phyloP scores from a whole-genome alignment of 1,140 invertebrate species.

The Temnothorax curvispinosus region DNA sequence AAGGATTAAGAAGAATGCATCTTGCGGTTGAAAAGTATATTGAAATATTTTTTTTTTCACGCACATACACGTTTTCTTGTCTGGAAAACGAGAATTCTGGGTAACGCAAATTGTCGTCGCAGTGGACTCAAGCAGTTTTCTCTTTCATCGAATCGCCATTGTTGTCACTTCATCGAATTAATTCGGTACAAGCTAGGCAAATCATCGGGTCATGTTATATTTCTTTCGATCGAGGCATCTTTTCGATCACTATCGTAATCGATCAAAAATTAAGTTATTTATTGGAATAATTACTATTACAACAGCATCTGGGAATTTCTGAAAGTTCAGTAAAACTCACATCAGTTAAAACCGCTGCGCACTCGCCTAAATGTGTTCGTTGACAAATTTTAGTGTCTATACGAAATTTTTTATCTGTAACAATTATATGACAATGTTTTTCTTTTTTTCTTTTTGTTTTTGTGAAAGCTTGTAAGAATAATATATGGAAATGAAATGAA shows the following conservation, averaged over 20 bases:
- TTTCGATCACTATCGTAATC: background rate
- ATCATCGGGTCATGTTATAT: conserved; percentile 64
- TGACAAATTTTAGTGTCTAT: background rate
- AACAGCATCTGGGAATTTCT: background rate
- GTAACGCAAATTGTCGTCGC: conserved; percentile 76
- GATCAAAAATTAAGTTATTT: background rate
- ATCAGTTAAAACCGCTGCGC: background rate
- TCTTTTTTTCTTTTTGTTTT: background rate
- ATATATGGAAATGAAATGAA: background rate
- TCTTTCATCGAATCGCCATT: conserved; percentile 54
- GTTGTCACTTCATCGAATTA: conserved; percentile 35
- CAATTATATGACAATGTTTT: background rate
- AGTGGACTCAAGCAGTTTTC: conserved; percentile 80
- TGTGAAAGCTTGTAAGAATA: background rate
- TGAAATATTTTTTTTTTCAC: background rate
- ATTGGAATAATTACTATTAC: background rate
- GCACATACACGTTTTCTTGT: background rate
- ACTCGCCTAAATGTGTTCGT: background rate
- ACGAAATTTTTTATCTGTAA: background rate
- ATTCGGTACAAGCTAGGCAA: background rate
- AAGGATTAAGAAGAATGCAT: background rate
- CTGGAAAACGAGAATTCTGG: conserved; percentile 67
- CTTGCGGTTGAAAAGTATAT: background rate
- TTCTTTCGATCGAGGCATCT: background rate
- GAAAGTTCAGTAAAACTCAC: background rate